Evolutionary conservation across 2,888 invertebrate species (phyloP), one percentile per base, ranked within the genome.

Genomic region (Buathra laborator): DNA sequence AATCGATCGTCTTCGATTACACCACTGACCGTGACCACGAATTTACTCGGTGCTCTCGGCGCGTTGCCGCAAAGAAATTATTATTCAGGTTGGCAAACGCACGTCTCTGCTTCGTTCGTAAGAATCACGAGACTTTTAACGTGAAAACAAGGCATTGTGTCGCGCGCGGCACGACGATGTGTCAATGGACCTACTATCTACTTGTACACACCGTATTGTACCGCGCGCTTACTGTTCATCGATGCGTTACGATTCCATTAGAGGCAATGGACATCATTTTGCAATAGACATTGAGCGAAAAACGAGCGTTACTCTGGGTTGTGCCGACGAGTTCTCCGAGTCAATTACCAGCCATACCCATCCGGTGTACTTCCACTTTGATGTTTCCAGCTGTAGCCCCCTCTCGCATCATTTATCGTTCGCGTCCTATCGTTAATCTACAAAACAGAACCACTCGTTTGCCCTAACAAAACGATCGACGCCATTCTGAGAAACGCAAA

Each of bases 341-440:
- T 85, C 87, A 85, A 90, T 88, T 83, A 88, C 87, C 87, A 87
- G 87, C 87, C 87, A 83, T 88, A 89, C 91, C 91, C 89, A 92
- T 91, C 92, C 92, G 91, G 91, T 90, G 91, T 89, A 89, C 87
- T 91, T 91, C 91, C 90, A 87, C 89, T 88, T 86, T 84, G 32
- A 62, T 66, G n/a, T 43, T 2, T 53, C 16, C 12, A 24, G 19
- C 10, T 10, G 19, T 16, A 46, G 16, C 43, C 48, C 46, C 72
- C 6, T 14, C 48, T 48, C 59, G 29, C 24, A 72, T 74, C 71
- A 72, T 70, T 74, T 67, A 72, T 74, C 51, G 43, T 83, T 64
- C 24, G 44, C 46, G 37, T 37, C 37, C 5, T 56, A 43, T 76
- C 48, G 62, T 51, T 46, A 16, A 44, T 76, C 24, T 29, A 19